Evolutionary conservation across 2,113 vertebrate species (phyloP), one percentile per base, ranked within the genome.

Genomic region (Xyrauchen texanus): DNA sequence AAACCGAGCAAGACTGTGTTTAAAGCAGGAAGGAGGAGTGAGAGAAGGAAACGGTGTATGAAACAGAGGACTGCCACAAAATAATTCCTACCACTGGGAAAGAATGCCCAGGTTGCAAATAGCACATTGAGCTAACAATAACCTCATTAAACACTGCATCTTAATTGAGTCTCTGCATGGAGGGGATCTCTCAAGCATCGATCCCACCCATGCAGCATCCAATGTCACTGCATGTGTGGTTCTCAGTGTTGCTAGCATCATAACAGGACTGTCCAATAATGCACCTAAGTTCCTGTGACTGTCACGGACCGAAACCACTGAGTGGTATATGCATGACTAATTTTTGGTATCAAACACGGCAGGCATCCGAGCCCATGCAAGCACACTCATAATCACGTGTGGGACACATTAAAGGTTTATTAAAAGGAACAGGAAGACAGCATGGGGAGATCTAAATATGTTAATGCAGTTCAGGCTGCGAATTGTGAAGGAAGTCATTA

Each of bases 81-180:
- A 74, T 42, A 13, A 47, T 63, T 68, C 69, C 76, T 68, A 3
- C 63, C 15, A 1, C 11, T 68, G 65, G 85, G 68, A 79, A 82
- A 69, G 72, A 76, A 83, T 86, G 86, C 89, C 85, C 87, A 88
- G 82, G 85, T 89, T 92, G 85, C 86, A 91, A 91, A 90, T 91
- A 91, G 83, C 91, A 86, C 81, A 78, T 80, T 51, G 16, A 9
- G 61, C 90, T 91, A 90, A 90, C 91, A 91, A 91, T 90, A 93
- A 84, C 67, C 83, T 90, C 87, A 91, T 92, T 90, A 91, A 77
- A 85, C 55, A 92, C 88, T 90, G 87, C 72, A 86, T 90, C 90
- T 91, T 90, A 91, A 92, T 89, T 91, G 87, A 53, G 7, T 42
- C 16, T 69, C 51, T 70, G 52, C 8, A 16, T 52, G 49, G 47